Conservation (phyloP, 1,140 invertebrate species). For the Bombus confusus region DNA sequence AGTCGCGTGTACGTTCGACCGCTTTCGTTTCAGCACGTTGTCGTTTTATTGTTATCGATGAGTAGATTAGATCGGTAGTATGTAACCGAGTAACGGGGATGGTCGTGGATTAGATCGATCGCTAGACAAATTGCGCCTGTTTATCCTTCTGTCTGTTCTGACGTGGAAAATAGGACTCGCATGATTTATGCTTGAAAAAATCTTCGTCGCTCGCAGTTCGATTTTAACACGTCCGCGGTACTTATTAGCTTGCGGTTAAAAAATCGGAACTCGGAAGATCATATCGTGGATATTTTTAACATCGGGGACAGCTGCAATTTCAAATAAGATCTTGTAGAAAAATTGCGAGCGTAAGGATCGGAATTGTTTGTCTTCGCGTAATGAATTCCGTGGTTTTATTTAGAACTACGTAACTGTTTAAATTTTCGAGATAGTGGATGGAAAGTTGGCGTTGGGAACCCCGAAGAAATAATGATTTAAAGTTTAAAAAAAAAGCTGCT, state of each 20-base stretch:
- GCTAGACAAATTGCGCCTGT: background rate
- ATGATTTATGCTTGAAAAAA: background rate
- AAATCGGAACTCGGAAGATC: background rate
- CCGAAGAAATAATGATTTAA: background rate
- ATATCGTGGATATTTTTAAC: background rate
- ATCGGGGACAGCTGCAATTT: no score
- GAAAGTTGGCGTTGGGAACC: background rate
- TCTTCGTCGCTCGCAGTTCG: background rate
- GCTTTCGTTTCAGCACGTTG: background rate
- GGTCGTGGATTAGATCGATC: background rate
- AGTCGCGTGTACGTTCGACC: background rate
- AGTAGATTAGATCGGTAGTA: background rate
- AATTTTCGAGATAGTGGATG: background rate
- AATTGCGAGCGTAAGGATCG: background rate
- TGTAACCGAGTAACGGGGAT: background rate
- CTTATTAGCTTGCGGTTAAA: background rate
- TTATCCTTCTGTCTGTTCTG: background rate
- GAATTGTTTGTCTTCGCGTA: background rate
- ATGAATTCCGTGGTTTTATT: background rate
- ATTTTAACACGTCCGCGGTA: rapidly evolving
- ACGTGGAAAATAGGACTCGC: background rate
- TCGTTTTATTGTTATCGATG: background rate
- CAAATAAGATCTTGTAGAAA: background rate
- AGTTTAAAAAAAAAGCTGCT: background rate
- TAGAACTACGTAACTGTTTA: background rate